phyloP scores from a whole-genome alignment of 1,140 invertebrate genomes.

The Prorops nasuta region DNA sequence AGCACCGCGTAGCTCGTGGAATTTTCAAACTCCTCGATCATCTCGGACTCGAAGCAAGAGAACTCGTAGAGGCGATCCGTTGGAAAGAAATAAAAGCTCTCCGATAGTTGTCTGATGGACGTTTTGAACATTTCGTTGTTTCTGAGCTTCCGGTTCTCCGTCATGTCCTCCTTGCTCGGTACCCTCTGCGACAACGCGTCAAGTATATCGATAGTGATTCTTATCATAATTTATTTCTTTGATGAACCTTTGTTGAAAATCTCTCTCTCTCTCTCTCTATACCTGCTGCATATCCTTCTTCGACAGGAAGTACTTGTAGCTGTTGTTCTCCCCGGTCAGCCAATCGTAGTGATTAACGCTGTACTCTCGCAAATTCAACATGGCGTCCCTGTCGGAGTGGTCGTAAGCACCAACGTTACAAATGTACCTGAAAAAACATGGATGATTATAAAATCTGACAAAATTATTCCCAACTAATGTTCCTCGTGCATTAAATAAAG shows the following conservation, averaged over 20 bases:
- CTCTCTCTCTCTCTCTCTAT: too few relatives aligned
- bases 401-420: slow-evolving; percentile 57
- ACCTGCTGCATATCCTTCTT: slow-evolving; percentile 37
- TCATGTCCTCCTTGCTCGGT: slow-evolving; percentile 48
- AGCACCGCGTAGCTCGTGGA: too few relatives aligned
- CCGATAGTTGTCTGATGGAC: slow-evolving; percentile 59
- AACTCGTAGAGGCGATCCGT: slow-evolving; percentile 44
- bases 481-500: too few relatives aligned
- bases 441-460: slow-evolving; percentile 15
- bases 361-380: slow-evolving; percentile 58
- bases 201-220: too few relatives aligned
- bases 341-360: slow-evolving; percentile 56
- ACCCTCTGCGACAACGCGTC: too few relatives aligned
- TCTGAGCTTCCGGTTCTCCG: slow-evolving; percentile 56
- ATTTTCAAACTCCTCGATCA: slow-evolving; percentile 12
- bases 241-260: too few relatives aligned
- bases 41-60: slow-evolving; percentile 21
- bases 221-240: too few relatives aligned
- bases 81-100: slow-evolving; percentile 63
- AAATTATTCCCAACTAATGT: too few relatives aligned
- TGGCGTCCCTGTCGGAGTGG: slow-evolving; percentile 49
- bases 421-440: slow-evolving; percentile 52
- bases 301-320: slow-evolving; percentile 47
- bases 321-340: slow-evolving; percentile 43
- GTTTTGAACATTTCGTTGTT: slow-evolving; percentile 63